Conservation (phyloP, 2,113 vertebrate species). For the Pipra filicauda region DNA sequence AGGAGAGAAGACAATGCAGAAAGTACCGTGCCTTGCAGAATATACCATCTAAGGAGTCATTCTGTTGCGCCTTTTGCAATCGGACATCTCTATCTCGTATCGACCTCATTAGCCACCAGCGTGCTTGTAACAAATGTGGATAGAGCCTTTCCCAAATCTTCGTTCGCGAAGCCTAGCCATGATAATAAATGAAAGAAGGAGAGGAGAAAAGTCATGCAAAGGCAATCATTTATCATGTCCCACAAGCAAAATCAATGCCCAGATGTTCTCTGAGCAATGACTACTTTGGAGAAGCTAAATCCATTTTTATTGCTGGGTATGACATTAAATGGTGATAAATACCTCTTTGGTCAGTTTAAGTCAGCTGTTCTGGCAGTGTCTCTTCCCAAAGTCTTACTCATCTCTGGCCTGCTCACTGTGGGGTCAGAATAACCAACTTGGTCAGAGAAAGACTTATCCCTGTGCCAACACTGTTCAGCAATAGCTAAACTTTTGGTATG, state of each 20-base stretch:
- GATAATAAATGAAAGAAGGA: not conserved
- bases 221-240: fast-evolving
- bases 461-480: not conserved
- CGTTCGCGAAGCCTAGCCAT: too few relatives aligned
- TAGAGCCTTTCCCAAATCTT: too few relatives aligned
- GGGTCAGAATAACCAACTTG: not conserved
- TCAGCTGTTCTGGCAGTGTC: not conserved
- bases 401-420: not conserved
- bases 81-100: too few relatives aligned
- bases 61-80: too few relatives aligned
- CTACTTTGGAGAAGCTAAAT: not conserved
- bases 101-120: too few relatives aligned
- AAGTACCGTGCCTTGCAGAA: too few relatives aligned
- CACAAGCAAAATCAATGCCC: not conserved
- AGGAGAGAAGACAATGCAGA: too few relatives aligned
- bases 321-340: fast-evolving
- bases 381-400: not conserved
- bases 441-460: not conserved
- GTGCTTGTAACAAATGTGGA: too few relatives aligned
- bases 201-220: not conserved
- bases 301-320: not conserved
- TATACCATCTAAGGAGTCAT: too few relatives aligned
- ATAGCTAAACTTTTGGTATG: not conserved
- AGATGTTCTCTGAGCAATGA: not conserved
- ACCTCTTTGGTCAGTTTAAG: not conserved